A percentile compares a stretch with the other conserved stretches of the same genome.
Evolutionary conservation across 1,140 invertebrate species (phyloP).

Genomic region (Telenomus remus): DNA sequence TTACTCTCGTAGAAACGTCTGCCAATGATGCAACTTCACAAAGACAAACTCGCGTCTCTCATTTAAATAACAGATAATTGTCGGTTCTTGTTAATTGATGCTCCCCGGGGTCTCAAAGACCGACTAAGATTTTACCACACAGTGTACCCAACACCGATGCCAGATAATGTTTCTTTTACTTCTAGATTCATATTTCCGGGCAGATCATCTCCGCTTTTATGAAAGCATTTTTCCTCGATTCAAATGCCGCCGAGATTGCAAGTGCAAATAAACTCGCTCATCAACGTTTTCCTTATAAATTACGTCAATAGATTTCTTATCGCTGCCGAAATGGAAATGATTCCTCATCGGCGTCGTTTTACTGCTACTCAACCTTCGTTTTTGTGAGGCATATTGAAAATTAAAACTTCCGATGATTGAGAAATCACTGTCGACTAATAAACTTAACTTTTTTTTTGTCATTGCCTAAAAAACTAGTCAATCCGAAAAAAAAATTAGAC

Average conservation of each 20-base stretch:
- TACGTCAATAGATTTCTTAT: conserved; percentile 28
- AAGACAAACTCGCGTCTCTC: conserved; percentile 64
- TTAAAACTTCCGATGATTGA: no score
- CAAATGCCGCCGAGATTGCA: conserved; percentile 22
- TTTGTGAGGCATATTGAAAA: no score
- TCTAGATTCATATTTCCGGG: conserved; percentile 21
- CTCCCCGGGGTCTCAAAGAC: conserved; percentile 63
- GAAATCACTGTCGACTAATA: no score
- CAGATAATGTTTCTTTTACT: conserved; percentile 35
- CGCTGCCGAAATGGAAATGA: neutral
- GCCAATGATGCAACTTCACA: conserved; percentile 54
- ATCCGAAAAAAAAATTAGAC: no score
- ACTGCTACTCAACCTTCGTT: neutral
- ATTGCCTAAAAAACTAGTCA: no score
- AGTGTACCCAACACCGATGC: conserved; percentile 11
- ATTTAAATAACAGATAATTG: conserved; percentile 74
- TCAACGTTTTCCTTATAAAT: conserved; percentile 27
- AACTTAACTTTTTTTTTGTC: no score
- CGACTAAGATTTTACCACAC: conserved; percentile 65
- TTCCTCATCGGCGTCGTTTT: neutral
- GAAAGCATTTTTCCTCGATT: conserved; percentile 15
- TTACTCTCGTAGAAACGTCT: conserved; percentile 47
- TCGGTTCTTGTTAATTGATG: conserved; percentile 71
- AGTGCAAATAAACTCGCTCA: conserved; percentile 29
- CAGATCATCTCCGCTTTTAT: conserved; percentile 22